Base-by-base conservation (phyloP, 2,888 invertebrate species). In the Chironomus tentans region DNA sequence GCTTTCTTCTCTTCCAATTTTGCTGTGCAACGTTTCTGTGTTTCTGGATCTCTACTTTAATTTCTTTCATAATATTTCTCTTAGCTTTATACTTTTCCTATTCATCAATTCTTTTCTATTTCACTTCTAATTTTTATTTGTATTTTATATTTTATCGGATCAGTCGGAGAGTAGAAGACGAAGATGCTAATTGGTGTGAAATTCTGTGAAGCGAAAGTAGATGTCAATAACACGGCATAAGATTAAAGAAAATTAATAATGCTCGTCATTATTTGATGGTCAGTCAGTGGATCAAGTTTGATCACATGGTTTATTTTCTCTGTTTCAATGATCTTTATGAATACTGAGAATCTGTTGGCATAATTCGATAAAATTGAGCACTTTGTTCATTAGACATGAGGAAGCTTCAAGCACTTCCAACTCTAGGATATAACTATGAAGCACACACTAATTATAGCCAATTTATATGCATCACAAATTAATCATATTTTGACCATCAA, bases 31-130 rank as follows among this genome's bases (percentile, higher is more conserved):
- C 22, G 50, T 73, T 73, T 73, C 62, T 73, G 72, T 73, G 72
- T 73, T 73, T 73, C 24, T 73, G 72, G 62, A 61, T 62, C 72
- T 28, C 71, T 56, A 71, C 72, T 38, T 62, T 28, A 46, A 61
- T 73, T 73, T 22, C 13, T 73, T 73, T 73, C 72, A 56, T 62
- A 73, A 73, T 28, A 38, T 38, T 73, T 73, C 13, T 65, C 38
- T 38, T 18, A 56, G 56, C 56, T 56, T 56, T 56, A 15, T 15
- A 68, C 28, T 68, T 15, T 28, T 18, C 5, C 21, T 65, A 22
- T 24, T 65, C 65, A 24, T 21, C 65, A 24, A 21, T 22, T 65
- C 24, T 7, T 13, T 24, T 65, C 21, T 56, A 2, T 56, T 56
- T 56, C 15, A 56, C 18, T 56, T 56, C 18, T 4, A 56, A 56